Evolutionary conservation across 2,113 vertebrate species (phyloP).

Genomic region (Nibea albiflora): DNA sequence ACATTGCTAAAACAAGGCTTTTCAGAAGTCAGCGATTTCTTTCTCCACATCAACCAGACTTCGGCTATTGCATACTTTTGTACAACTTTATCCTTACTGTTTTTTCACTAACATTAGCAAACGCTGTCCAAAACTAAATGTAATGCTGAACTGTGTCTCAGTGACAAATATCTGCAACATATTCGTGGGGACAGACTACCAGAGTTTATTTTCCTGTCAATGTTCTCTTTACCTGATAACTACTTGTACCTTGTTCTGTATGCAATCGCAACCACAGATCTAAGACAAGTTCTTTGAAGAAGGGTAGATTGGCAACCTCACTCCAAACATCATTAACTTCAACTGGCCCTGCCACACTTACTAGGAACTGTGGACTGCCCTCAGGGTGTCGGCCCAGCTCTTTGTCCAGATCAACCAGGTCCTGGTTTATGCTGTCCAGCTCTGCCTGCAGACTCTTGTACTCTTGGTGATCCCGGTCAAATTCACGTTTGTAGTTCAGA

Average conservation of each 20-base stretch:
- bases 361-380: conserved; percentile 86
- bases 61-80: neutral
- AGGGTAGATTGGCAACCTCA: neutral
- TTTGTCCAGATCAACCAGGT: conserved; percentile 79
- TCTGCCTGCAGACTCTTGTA: conserved; percentile 86
- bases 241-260: neutral
- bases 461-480: conserved; percentile 86
- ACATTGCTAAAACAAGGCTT: neutral
- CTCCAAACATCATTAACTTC: neutral
- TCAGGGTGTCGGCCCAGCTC: conserved; percentile 82
- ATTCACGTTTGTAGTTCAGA: conserved; percentile 84
- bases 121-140: neutral
- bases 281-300: neutral
- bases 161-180: neutral
- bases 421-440: conserved; percentile 85
- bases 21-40: neutral
- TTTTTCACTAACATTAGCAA: neutral
- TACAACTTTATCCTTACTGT: neutral
- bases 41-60: no score
- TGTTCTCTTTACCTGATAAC: neutral
- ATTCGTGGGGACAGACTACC: no score
- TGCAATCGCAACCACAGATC: neutral
- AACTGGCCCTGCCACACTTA: conserved; percentile 51
- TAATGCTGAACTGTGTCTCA: neutral
- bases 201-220: neutral